Evolutionary conservation across 1,140 invertebrate species (phyloP), one percentile per base, ranked within the genome.

Genomic region (Neodiprion lecontei): DNA sequence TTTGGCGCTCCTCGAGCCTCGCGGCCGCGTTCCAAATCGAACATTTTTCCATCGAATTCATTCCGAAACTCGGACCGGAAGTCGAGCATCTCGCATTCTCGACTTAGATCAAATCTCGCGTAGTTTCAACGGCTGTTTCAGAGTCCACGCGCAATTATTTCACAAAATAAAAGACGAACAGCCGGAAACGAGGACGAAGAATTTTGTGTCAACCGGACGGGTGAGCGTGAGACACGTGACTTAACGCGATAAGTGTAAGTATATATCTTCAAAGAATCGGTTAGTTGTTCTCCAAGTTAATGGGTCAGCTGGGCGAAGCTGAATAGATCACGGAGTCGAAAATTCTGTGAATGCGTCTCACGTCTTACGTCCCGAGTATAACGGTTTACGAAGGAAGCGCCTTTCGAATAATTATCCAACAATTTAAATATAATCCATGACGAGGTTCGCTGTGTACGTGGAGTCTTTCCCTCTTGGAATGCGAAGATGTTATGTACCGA

Each of bases 291-390:
- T 40, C 28, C 28, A 40, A 40, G 28, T 40, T 40, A 14, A 61
- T 61, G 53, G 53, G 53, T 14, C 53, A 61, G 28, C 28, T 40
- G 28, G 28, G 28, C 28, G 28, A 3, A 40, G 28, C 53, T 61
- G 11, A 61, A 61, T 61, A 61, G 53, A 9, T 61, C 53, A 61
- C n/a, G 11, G 53, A 61, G 53, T 61, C 53, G 9, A 61, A 61
- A 61, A 61, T 61, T 61, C 53, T 61, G 11, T 61, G 53, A 61
- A 61, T 61, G 53, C 53, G 53, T 61, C 53, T 61, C 53, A 61
- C 53, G 53, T 61, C 53, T 12, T 61, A 8, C 53, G 53, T 40
- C 28, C 28, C 28, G 28, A 40, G 28, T 40, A 61, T 61, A 61
- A 61, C 53, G 53, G 53, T 61, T 61, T 9, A 61, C 53, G 7